Percentiles rank a stretch among this genome's conserved stretches.
Evolutionary conservation across 2,888 invertebrate species (phyloP).

Genomic region (Entomobrya proxima): DNA sequence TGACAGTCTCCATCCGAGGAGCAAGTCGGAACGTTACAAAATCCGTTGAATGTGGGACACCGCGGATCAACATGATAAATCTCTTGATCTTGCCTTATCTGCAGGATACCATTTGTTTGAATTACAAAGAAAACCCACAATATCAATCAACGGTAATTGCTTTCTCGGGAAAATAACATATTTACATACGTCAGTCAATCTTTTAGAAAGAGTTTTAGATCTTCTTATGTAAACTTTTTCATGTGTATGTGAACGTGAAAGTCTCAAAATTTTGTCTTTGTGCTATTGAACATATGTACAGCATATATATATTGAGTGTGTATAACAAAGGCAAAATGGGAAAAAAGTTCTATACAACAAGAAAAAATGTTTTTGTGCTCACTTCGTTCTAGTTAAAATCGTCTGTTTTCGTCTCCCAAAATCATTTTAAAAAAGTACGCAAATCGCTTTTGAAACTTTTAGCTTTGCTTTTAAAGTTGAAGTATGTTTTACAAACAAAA

Average conservation of each 20-base stretch:
- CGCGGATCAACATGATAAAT: slow-evolving; percentile 44
- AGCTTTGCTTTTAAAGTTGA: background rate
- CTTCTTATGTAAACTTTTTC: background rate
- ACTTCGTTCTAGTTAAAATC: no score
- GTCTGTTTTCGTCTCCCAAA: no score
- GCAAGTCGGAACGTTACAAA: slow-evolving; percentile 37
- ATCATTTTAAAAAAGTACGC: no score
- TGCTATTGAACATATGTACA: no score
- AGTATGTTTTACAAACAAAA: slow-evolving; percentile 12
- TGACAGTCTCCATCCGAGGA: slow-evolving; percentile 38
- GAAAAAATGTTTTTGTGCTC: no score
- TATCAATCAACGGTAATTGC: slow-evolving; percentile 42
- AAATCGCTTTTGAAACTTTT: no score
- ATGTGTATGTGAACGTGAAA: no score
- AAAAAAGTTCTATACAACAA: no score
- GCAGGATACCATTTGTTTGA: slow-evolving; percentile 23
- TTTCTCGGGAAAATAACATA: slow-evolving; percentile 31
- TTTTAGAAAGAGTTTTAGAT: background rate
- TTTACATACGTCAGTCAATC: background rate
- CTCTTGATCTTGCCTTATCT: slow-evolving; percentile 55
- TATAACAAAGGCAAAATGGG: no score
- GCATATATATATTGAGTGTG: no score
- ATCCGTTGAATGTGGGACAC: slow-evolving; percentile 48
- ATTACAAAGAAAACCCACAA: slow-evolving; percentile 20
- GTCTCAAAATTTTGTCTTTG: no score